phyloP scores from a whole-genome alignment of 2,797 vertebrate species.

The Hydrocynus forskahlii region DNA sequence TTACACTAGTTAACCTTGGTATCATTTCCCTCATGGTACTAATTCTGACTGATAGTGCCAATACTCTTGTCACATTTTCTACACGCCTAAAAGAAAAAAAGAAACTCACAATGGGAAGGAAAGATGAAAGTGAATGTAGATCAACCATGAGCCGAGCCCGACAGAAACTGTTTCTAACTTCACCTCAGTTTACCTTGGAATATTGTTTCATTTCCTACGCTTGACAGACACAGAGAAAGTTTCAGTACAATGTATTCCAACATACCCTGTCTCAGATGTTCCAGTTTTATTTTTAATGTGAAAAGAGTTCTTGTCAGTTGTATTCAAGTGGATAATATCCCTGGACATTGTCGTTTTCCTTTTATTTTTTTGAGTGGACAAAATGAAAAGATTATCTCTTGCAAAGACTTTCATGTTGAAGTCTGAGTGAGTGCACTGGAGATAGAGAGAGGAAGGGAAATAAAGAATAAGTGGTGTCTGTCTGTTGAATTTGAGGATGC shows the following conservation, averaged over 20 bases:
- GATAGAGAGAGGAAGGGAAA: slow-evolving; percentile 23
- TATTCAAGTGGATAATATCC: slow-evolving; percentile 8
- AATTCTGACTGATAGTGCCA: no score
- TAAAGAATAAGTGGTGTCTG: slow-evolving; percentile 34
- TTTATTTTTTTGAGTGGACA: neutral
- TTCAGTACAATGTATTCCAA: neutral
- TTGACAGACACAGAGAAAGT: neutral
- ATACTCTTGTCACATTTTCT: no score
- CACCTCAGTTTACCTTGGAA: neutral
- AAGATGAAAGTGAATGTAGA: neutral
- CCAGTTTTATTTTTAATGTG: neutral
- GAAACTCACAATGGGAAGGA: neutral
- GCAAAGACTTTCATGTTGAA: slow-evolving; percentile 2
- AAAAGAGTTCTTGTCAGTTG: neutral
- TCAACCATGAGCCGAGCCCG: neutral
- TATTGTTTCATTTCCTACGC: neutral
- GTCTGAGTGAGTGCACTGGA: neutral
- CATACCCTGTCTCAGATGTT: neutral
- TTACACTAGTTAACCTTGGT: no score
- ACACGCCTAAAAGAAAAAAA: neutral
- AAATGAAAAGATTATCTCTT: neutral
- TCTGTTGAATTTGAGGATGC: slow-evolving; percentile 26
- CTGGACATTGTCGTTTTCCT: neutral
- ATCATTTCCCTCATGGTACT: no score
- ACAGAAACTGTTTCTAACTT: neutral